phyloP scores from a whole-genome alignment of 1,140 invertebrate species.

The Heliconius hermathena region DNA sequence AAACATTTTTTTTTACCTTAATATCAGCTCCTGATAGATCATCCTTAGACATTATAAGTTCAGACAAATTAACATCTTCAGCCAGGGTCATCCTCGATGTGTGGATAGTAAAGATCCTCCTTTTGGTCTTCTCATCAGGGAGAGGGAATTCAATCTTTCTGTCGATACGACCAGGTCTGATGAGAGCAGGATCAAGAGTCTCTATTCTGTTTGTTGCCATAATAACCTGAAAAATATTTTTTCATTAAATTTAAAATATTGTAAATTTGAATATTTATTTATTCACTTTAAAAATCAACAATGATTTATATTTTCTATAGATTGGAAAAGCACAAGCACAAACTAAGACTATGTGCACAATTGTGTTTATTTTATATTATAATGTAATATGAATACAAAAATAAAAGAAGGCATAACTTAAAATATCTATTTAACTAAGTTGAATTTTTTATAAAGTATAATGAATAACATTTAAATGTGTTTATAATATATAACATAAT shows the following conservation, averaged over 20 bases:
- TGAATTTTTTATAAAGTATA: no score
- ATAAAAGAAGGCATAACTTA: no score
- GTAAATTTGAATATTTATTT: no score
- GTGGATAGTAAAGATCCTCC: slow-evolving; percentile 99
- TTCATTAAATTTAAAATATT: not conserved
- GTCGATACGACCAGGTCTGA: slow-evolving; percentile 99
- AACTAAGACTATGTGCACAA: no score
- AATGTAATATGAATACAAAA: no score
- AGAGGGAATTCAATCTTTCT: slow-evolving; percentile 84
- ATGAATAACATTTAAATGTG: no score
- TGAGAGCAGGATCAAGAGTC: slow-evolving; percentile 98
- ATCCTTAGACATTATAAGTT: slow-evolving; percentile 99
- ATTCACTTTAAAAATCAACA: no score
- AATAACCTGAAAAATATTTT: slow-evolving; percentile 87
- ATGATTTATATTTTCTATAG: no score
- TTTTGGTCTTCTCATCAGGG: slow-evolving; percentile 99
- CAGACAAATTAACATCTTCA: slow-evolving; percentile 98
- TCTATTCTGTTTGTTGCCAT: slow-evolving; percentile 99
- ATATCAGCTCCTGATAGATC: slow-evolving; percentile 98
- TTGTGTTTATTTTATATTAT: no score
- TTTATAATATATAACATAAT: no score
- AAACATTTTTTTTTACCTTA: slow-evolving; percentile 81
- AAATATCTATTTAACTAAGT: no score
- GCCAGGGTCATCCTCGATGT: slow-evolving; percentile 99
- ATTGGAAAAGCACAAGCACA: no score